phyloP scores from a whole-genome alignment of 2,113 vertebrate genomes.

The Gallinago jamesoni region DNA sequence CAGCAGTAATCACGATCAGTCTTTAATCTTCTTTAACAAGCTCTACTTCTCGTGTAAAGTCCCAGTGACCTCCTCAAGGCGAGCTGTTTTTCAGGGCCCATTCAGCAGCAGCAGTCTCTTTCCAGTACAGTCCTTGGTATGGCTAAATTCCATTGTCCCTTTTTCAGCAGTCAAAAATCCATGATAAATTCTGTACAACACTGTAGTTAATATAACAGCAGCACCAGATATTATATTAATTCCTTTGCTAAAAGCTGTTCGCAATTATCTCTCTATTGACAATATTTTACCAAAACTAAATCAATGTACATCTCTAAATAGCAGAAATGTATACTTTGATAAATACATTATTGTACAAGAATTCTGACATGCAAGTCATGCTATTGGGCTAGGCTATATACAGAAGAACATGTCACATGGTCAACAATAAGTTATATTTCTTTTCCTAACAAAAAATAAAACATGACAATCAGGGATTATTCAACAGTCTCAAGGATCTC shows the following conservation, averaged over 20 bases:
- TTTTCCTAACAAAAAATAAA: constrained; percentile 66
- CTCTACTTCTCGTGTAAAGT: constrained; percentile 49
- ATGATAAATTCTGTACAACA: constrained; percentile 84
- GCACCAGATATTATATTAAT: constrained; percentile 84
- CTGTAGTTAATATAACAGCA: constrained; percentile 85
- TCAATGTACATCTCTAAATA: constrained; percentile 83
- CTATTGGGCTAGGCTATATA: constrained; percentile 66
- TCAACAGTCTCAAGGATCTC: constrained; percentile 66
- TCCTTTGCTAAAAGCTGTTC: constrained; percentile 78
- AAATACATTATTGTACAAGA: constrained; percentile 75
- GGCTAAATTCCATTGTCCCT: constrained; percentile 80
- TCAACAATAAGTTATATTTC: constrained; percentile 52
- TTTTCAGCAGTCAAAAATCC: constrained; percentile 84
- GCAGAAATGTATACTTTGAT: constrained; percentile 76
- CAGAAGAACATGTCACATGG: constrained; percentile 59
- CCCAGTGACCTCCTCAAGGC: constrained; percentile 60
- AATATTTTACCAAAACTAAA: constrained; percentile 79
- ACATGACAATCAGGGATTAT: constrained; percentile 65
- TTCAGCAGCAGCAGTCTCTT: constrained; percentile 80
- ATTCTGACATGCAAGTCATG: constrained; percentile 82
- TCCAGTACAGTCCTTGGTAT: constrained; percentile 80
- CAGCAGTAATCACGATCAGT: constrained; percentile 61
- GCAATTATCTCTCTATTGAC: constrained; percentile 75
- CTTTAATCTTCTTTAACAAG: constrained; percentile 58
- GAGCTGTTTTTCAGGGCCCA: constrained; percentile 70